Base-by-base conservation (phyloP, 2,113 vertebrate species). In the Nyctibius bracteatus region DNA sequence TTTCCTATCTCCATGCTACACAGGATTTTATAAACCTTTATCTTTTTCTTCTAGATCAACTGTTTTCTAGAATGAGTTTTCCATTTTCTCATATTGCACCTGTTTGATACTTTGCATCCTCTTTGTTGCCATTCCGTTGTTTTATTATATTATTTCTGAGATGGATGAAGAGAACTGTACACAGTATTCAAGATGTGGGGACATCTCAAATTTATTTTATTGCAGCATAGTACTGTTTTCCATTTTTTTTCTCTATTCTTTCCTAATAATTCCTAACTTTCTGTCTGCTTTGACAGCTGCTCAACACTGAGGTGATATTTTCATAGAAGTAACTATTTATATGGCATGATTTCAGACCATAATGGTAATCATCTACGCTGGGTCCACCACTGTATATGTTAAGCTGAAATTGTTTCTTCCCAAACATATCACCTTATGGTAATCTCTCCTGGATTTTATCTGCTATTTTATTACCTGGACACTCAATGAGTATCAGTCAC, bases 401-500 rank as follows among this genome's bases (percentile, higher is more conserved):
- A 80, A 75, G 5, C 24, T 63, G 80, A 80, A 79, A 23, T 33
- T 30, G 4, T 28, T 88, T 92, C 37, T 49, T 82, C 54, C 17
- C 2, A 3, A 37, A 65, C 1, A 1, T 51, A 68, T 52, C 12
- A n/a, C 22, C 14, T 39, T 28, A 41, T 1, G 1, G 19, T 41
- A 70, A 82, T 28, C 6, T 65, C 35, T 43, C 11, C 43, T 43
- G 33, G 41, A 6, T 81, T 83, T 89, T 67, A 35, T 43, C 35
- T 71, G 28, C 24, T 10, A 61, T 43, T 83, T 86, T 72, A 23
- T 83, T 86, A 49, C 25, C 31, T 62, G 47, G 28, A 44, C 28
- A 49, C 24, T 47, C 31, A 66, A 11, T 41, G n/a, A 71, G 8
- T 61, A 72, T 79, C 25, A 80, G 2, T 75, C 13, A n/a, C 28